Evolutionary conservation across 2,797 vertebrate species (phyloP), one percentile per base, ranked within the genome.

Genomic region (Lutjanus argentimaculatus): DNA sequence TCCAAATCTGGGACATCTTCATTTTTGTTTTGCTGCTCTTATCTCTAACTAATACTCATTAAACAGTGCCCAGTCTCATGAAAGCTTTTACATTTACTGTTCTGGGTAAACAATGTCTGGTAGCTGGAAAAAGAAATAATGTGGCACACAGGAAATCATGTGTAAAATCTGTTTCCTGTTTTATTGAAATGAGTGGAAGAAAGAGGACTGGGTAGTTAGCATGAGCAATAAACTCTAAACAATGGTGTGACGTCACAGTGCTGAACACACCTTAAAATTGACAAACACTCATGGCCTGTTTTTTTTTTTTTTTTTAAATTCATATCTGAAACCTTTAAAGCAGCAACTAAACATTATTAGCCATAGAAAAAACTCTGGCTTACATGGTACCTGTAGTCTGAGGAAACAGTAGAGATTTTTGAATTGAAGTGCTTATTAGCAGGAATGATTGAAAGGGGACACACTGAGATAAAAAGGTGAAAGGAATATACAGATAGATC

Each of bases 131-230:
- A 21, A 8, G 12, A n/a, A 52, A 67, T 22, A n/a, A 43, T 49
- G 9, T n/a, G 16, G 11, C 17, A 2, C 16, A 36, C 40, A 76
- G 76, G 53, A 75, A 52, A 57, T 49, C 6, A 46, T 36, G n/a
- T 22, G 36, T 59, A 7, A 25, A 36, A 36, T 36, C 30, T 68
- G 53, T 51, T 63, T 72, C 69, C 74, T 82, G 57, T 64, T 45
- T 62, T 25, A n/a, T n/a, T 77, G 45, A 55, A 57, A 51, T 57
- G 40, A 48, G 17, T 59, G 25, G 56, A 57, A 53, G 17, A 25
- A 67, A 10, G 25, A 56, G 22, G 25, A 48, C 7, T 2, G 43
- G 19, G 14, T 5, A 3, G 17, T 55, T 72, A 19, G 12, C 12
- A 42, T 49, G 42, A 71, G 53, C 53, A 15, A 21, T 13, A 7